Evolutionary conservation across 2,888 invertebrate species (phyloP).

Genomic region (Xanthorhoe designata): DNA sequence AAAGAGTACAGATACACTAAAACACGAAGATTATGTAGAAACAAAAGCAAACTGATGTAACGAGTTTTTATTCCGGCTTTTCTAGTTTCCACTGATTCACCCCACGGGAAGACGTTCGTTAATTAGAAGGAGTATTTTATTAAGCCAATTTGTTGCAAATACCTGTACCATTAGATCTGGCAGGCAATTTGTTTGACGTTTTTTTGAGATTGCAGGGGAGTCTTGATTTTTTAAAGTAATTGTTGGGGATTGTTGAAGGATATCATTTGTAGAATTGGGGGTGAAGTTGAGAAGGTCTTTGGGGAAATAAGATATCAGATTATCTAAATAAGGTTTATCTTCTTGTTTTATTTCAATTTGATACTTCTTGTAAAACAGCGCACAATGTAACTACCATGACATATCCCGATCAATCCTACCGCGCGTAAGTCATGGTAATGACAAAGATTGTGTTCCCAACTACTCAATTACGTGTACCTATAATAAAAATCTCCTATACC

Average conservation of each 20-base stretch:
- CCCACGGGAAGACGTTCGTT: conserved; percentile 58
- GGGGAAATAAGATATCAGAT: conserved; percentile 15
- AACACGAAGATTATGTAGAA: too few species aligned
- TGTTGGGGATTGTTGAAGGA: conserved; percentile 41
- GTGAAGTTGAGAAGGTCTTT: conserved; percentile 21
- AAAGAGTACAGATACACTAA: too few species aligned
- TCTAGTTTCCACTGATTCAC: conserved; percentile 42
- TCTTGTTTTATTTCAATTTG: background rate
- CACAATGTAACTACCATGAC: too few species aligned
- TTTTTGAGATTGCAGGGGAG: conserved; percentile 47
- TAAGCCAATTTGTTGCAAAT: conserved; percentile 80
- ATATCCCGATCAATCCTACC: too few species aligned
- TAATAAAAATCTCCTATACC: too few species aligned
- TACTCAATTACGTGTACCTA: too few species aligned
- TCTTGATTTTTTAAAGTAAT: conserved; percentile 46
- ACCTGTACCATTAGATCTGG: conserved; percentile 60
- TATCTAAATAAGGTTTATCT: background rate
- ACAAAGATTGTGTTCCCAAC: too few species aligned
- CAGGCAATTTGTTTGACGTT: conserved; percentile 51
- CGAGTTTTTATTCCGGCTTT: conserved; percentile 31
- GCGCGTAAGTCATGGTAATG: too few species aligned
- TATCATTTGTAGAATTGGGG: conserved; percentile 33
- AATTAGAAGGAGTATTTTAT: conserved; percentile 81
- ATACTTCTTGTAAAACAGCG: background rate
- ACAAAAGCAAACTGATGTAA: too few species aligned